These are phyloP conservation scores for Sinocyclocheilus anshuiensis DNA, from an alignment of 2,113 vertebrate genomes.

Conservation along the genomic window DNA sequence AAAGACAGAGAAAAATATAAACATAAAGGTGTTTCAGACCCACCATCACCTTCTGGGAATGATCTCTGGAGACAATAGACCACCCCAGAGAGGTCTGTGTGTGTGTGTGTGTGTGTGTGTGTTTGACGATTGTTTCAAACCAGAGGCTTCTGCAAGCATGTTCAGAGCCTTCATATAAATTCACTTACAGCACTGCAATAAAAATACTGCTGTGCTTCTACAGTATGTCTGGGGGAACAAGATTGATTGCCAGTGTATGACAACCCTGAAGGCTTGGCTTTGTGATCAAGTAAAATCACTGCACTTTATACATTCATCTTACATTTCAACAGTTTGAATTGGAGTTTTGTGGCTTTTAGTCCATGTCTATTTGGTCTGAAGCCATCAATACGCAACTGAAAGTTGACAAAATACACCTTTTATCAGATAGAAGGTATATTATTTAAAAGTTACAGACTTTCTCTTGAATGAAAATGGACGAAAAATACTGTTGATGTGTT, in stretches of 20 bases:
- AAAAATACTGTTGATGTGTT: background rate
- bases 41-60: background rate
- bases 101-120: background rate
- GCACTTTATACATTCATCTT: background rate
- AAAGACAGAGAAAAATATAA: conserved; percentile 32
- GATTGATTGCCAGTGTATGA: background rate
- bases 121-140: background rate
- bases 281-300: background rate
- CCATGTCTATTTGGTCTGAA: background rate
- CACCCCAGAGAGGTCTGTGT: conserved; percentile 20
- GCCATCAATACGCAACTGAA: background rate
- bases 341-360: background rate
- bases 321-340: background rate
- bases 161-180: background rate
- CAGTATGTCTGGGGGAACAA: background rate
- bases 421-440: background rate
- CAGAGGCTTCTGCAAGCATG: background rate
- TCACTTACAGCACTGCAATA: background rate
- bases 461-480: background rate
- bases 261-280: conserved; percentile 32
- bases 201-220: background rate
- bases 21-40: conserved; percentile 47
- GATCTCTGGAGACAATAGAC: conserved; percentile 25
- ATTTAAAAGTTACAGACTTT: background rate
- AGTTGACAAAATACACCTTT: background rate